These are phyloP conservation scores for Scomber japonicus DNA, from an alignment of 2,113 vertebrate species.

Conservation along the genomic window DNA sequence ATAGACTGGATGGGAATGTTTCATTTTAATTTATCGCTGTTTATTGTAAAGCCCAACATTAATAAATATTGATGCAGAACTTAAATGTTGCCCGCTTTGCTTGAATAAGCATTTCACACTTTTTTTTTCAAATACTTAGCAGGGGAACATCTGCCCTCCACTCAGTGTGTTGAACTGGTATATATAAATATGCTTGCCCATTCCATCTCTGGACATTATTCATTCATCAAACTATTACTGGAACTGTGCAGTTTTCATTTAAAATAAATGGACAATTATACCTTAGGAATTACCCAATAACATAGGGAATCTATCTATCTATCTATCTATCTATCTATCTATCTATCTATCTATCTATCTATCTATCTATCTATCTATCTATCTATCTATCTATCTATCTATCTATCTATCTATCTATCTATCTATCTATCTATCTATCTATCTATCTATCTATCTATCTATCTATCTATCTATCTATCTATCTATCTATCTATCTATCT, in stretches of 20 bases:
- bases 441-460: not conserved
- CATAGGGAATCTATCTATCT: not conserved
- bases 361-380: not conserved
- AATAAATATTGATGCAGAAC: constrained; percentile 47
- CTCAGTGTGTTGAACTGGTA: constrained; percentile 34
- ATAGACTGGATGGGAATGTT: not conserved
- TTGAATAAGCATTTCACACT: constrained; percentile 14
- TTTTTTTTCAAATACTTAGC: not conserved
- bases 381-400: not conserved
- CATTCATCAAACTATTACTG: constrained; percentile 49
- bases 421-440: not conserved
- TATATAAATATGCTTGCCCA: constrained; percentile 29
- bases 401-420: no score
- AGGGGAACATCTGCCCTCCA: constrained; percentile 25
- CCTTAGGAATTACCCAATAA: constrained; percentile 5
- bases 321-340: not conserved
- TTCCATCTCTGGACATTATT: constrained; percentile 50
- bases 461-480: not conserved
- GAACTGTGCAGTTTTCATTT: constrained; percentile 2
- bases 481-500: not conserved
- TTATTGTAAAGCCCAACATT: constrained; percentile 19
- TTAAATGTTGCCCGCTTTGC: constrained; percentile 37
- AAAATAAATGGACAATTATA: constrained; percentile 32
- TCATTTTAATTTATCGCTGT: constrained; percentile 35
- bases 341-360: not conserved